Conservation (phyloP, 2,888 invertebrate genomes). For the Psylliodes chrysocephalus region DNA sequence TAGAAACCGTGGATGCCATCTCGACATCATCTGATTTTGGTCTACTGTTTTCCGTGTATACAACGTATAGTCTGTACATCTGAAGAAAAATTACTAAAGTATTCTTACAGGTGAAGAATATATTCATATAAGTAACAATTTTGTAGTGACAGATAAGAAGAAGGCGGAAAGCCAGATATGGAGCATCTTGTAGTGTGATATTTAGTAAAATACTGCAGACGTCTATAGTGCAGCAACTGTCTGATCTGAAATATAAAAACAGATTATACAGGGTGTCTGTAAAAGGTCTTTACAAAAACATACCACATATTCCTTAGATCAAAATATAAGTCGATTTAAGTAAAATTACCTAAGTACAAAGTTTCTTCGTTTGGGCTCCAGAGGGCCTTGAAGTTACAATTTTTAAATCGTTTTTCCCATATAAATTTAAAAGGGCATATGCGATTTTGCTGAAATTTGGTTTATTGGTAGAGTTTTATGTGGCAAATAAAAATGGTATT, state of each 20-base stretch:
- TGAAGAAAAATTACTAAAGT: constrained; percentile 88
- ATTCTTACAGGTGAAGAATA: constrained; percentile 95
- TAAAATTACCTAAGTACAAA: no score
- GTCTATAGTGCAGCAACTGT: constrained; percentile 87
- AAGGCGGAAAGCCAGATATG: constrained; percentile 86
- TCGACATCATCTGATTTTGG: constrained; percentile 47
- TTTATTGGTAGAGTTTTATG: no score
- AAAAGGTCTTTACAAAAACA: no score
- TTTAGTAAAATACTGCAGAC: constrained; percentile 90
- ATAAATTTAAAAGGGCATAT: no score
- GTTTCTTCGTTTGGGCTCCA: no score
- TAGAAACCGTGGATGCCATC: constrained; percentile 64
- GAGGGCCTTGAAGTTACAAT: no score
- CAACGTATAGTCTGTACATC: constrained; percentile 80
- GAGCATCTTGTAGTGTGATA: constrained; percentile 87
- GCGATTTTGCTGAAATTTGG: no score
- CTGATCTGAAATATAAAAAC: constrained; percentile 62
- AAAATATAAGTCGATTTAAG: no score
- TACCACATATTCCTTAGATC: no score
- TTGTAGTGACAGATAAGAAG: constrained; percentile 88
- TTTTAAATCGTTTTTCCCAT: no score
- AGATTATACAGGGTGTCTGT: no score
- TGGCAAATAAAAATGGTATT: no score
- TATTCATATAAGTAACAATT: constrained; percentile 94
- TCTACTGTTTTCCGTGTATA: constrained; percentile 75